Evolutionary conservation across 2,888 invertebrate genomes (phyloP).

Genomic region (Zaprionus bogoriensis): DNA sequence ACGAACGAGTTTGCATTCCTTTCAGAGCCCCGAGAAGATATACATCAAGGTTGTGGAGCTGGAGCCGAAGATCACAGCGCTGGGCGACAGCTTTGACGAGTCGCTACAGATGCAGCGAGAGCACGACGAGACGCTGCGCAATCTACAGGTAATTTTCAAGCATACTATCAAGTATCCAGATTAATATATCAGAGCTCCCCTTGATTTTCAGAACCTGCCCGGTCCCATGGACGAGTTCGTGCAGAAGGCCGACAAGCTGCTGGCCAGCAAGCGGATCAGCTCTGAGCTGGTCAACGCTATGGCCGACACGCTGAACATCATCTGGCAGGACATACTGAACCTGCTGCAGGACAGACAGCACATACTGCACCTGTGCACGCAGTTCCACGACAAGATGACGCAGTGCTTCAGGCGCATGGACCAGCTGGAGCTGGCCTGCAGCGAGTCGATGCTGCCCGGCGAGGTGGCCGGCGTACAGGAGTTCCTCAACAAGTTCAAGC

Average conservation of each 20-base stretch:
- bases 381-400: slow-evolving; percentile 89
- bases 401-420: slow-evolving; percentile 88
- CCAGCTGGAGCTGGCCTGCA: slow-evolving; percentile 87
- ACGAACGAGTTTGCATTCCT: not conserved
- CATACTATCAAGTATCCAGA: accelerated
- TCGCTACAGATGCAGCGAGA: slow-evolving; percentile 89
- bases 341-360: slow-evolving; percentile 90
- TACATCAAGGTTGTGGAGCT: slow-evolving; percentile 93
- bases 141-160: slow-evolving; percentile 88
- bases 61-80: slow-evolving; percentile 90
- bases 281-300: slow-evolving; percentile 93
- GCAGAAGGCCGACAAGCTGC: slow-evolving; percentile 92
- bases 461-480: slow-evolving; percentile 89
- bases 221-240: slow-evolving; percentile 94
- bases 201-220: slow-evolving; percentile 88
- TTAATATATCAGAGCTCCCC: not conserved
- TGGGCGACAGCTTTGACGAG: slow-evolving; percentile 90
- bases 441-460: slow-evolving; percentile 87
- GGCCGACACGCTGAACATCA: slow-evolving; percentile 90
- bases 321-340: slow-evolving; percentile 92
- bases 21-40: slow-evolving; percentile 91
- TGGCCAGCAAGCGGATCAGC: slow-evolving; percentile 89
- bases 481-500: slow-evolving; percentile 88
- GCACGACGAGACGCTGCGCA: slow-evolving; percentile 92
- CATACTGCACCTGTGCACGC: slow-evolving; percentile 90